Evolutionary conservation across 2,797 vertebrate genomes (phyloP).

Genomic region (Thunnus albacares): DNA sequence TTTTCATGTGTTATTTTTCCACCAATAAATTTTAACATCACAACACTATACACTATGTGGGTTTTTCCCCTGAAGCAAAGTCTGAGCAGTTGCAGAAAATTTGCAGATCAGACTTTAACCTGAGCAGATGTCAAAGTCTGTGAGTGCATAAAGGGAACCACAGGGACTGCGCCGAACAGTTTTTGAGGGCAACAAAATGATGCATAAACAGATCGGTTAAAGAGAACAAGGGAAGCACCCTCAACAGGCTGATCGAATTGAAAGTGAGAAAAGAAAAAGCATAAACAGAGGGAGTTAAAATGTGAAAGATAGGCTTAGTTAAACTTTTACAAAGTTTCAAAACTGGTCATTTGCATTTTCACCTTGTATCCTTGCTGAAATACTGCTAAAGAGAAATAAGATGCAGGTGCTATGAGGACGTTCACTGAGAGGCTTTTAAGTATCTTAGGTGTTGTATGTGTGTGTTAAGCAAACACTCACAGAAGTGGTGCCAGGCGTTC

Average conservation of each 20-base stretch:
- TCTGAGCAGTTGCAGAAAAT: too few relatives aligned
- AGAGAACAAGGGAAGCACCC: background rate
- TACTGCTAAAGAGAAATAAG: background rate
- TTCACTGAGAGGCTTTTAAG: constrained; percentile 23
- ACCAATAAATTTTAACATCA: too few relatives aligned
- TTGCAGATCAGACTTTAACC: too few relatives aligned
- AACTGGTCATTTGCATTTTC: too few relatives aligned
- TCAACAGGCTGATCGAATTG: background rate
- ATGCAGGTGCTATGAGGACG: background rate
- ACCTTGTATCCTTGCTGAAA: background rate
- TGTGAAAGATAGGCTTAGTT: background rate
- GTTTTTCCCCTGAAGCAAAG: too few relatives aligned
- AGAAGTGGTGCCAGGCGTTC: constrained; percentile 25
- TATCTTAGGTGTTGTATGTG: constrained; percentile 22
- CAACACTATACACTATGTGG: too few relatives aligned
- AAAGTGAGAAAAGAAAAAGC: background rate
- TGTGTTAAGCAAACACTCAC: constrained; percentile 6
- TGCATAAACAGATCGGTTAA: background rate
- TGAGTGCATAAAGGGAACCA: too few relatives aligned
- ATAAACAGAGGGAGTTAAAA: background rate
- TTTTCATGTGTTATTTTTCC: too few relatives aligned
- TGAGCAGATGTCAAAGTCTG: too few relatives aligned
- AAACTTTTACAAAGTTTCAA: too few relatives aligned
- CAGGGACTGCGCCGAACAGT: too few relatives aligned
- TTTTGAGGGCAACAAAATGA: too few relatives aligned